Conservation (phyloP, 2,113 vertebrate species). For the Athene cunicularia region DNA sequence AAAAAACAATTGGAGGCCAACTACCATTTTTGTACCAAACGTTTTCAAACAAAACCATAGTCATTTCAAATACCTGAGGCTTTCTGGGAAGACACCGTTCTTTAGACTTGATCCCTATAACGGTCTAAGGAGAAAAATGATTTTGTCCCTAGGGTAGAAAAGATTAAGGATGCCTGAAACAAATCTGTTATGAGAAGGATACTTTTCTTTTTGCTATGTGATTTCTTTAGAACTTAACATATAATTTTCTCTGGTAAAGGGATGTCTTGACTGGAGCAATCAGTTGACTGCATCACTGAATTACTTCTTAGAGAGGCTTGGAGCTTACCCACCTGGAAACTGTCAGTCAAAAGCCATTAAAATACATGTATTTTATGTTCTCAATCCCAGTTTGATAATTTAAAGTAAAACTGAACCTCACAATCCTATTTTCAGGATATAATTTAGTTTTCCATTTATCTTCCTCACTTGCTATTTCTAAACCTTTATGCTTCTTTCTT, state of each 20-base stretch:
- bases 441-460: background rate
- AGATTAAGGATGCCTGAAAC: background rate
- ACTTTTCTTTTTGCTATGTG: background rate
- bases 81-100: background rate
- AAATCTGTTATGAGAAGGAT: background rate
- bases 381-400: background rate
- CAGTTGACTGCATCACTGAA: background rate
- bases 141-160: background rate
- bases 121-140: background rate
- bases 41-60: background rate
- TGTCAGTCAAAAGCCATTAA: background rate
- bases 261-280: background rate
- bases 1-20: background rate
- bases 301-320: background rate
- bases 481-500: background rate
- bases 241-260: background rate
- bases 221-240: background rate
- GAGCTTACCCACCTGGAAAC: background rate
- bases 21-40: background rate
- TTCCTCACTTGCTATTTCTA: background rate
- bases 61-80: background rate
- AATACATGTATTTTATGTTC: background rate
- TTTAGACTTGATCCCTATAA: background rate
- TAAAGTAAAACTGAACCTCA: background rate
- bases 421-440: background rate